Conservation (phyloP, 2,888 invertebrate species). For the Diplolepis rosae region DNA sequence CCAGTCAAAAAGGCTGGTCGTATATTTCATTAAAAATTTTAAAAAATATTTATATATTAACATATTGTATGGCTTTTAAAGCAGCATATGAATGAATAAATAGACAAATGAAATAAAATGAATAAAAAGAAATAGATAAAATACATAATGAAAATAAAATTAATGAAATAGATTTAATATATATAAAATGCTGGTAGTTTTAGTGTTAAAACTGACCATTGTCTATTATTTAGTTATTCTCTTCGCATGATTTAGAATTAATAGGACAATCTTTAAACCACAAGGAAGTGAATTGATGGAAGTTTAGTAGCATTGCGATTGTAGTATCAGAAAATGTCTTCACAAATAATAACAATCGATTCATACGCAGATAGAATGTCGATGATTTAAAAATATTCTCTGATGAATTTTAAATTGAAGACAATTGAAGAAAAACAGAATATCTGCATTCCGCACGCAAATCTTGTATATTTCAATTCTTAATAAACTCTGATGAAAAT, state of each 20-base stretch:
- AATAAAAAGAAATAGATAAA: too few relatives aligned
- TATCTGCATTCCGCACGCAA: neutral
- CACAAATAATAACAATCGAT: constrained; percentile 24
- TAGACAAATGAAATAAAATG: too few relatives aligned
- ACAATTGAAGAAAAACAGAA: constrained; percentile 4
- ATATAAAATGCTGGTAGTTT: too few relatives aligned
- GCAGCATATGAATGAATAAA: too few relatives aligned
- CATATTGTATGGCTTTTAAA: too few relatives aligned
- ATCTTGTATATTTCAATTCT: constrained; percentile 12
- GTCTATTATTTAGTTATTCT: neutral
- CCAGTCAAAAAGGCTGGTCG: too few relatives aligned
- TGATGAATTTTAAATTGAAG: neutral
- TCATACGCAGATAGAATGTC: neutral
- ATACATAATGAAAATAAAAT: too few relatives aligned
- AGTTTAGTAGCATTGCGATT: constrained; percentile 17
- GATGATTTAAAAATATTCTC: neutral
- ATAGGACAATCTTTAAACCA: constrained; percentile 3
- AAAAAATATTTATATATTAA: too few relatives aligned
- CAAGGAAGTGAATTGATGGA: constrained; percentile 2
- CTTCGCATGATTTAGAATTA: neutral
- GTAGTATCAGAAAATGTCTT: constrained; percentile 21
- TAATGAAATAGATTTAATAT: too few relatives aligned
- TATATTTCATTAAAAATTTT: too few relatives aligned
- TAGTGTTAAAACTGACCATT: neutral
- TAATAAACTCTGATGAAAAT: constrained; percentile 9